Base-by-base conservation (phyloP, 2,888 invertebrate species). In the Sceliomorpha sp. region DNA sequence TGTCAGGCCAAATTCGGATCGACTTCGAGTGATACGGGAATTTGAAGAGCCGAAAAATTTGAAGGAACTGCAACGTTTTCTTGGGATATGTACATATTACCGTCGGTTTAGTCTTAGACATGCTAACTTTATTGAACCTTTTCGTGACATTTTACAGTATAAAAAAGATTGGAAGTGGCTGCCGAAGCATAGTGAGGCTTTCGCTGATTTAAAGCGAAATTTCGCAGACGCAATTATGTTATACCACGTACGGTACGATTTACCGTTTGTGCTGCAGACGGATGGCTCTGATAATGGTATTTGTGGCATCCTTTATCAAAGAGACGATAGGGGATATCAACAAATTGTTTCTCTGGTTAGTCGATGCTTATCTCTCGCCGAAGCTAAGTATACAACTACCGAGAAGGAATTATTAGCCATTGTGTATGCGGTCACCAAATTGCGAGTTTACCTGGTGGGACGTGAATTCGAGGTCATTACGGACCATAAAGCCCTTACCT, bases 391-490 rank as follows among this genome's bases (percentile, higher is more conserved):
- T 64, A 76, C 73, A 0, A 73, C 70, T 0, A 64, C 77, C 0
- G 80, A 80, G 60, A 76, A 76, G 29, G 79, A 82, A 17, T 55
- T 78, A 1, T 68, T 73, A 5, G 77, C 79, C 0, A 59, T 81
- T 1, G 67, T 82, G 0, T 76, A 64, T 34, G 56, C 74, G 1
- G 32, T 81, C 0, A 58, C 37, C 4, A 78, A 79, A 47, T 79
- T 79, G 62, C 74, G 78, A 12, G 68, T 70, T 1, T 80, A 80
- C 55, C 45, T 81, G 0, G 24, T 74, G 4, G 76, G 74, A 0
- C 45, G 24, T 1, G 2, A 34, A 4, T 66, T 84, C 8, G 51
- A 71, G 0, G 63, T 82, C 0, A 47, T 73, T 10, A 80, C 76
- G 0, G 84, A 83, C 47, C 79, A 81, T 59, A 68, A 75, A 10